Conservation (phyloP, 2,797 vertebrate species). For the Poeciliopsis infans region DNA sequence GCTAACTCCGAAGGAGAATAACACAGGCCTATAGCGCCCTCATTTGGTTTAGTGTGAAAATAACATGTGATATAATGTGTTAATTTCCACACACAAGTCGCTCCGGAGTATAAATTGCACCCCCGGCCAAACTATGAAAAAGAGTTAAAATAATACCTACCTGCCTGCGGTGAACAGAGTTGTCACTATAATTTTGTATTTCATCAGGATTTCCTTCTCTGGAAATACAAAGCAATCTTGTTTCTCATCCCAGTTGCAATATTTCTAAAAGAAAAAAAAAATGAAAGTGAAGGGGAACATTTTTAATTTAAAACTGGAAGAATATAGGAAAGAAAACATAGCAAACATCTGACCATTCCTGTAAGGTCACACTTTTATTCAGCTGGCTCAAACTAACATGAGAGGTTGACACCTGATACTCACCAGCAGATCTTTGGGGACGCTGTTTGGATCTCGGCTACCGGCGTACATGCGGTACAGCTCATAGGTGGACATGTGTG, state of each 20-base stretch:
- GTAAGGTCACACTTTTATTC: not conserved
- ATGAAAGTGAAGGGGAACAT: not conserved
- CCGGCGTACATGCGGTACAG: slow-evolving; percentile 88
- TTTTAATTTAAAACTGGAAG: not conserved
- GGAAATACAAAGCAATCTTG: slow-evolving; percentile 80
- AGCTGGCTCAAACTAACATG: not conserved
- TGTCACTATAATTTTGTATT: slow-evolving; percentile 85
- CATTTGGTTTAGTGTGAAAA: too few relatives aligned
- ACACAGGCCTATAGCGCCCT: too few relatives aligned
- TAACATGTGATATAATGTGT: too few relatives aligned
- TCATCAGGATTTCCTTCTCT: slow-evolving; percentile 71
- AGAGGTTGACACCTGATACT: not conserved
- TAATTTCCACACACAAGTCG: too few relatives aligned
- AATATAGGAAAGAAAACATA: not conserved
- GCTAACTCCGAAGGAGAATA: too few relatives aligned
- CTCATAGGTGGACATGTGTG: slow-evolving; percentile 70
- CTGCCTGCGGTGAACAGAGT: slow-evolving; percentile 91
- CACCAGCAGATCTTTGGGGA: slow-evolving; percentile 84
- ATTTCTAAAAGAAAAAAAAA: slow-evolving; percentile 71
- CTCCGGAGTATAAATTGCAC: too few relatives aligned
- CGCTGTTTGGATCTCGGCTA: slow-evolving; percentile 76
- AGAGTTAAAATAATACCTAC: slow-evolving; percentile 64
- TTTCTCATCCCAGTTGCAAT: slow-evolving; percentile 85
- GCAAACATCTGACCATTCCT: not conserved
- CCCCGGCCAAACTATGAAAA: too few relatives aligned